Conservation (phyloP, 2,888 invertebrate species). For the Drosophila silvestris region DNA sequence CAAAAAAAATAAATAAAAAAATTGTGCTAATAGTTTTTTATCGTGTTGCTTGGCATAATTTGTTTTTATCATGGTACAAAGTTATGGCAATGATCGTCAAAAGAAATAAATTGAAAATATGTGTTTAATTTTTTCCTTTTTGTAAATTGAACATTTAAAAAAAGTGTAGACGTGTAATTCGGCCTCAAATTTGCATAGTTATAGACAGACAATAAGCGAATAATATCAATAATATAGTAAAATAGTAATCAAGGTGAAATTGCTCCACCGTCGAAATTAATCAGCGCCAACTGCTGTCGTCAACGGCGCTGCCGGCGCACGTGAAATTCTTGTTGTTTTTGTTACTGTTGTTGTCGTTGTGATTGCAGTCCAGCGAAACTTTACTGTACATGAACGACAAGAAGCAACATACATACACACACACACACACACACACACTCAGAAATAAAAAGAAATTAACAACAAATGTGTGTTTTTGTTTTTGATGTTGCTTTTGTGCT, state of each 20-base stretch:
- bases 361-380: slow-evolving; percentile 18
- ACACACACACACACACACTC: not conserved
- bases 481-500: slow-evolving; percentile 27
- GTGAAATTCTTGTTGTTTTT: slow-evolving; percentile 19
- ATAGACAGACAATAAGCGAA: not conserved
- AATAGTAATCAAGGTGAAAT: slow-evolving; percentile 38
- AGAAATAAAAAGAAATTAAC: slow-evolving; percentile 12
- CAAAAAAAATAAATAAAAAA: not conserved
- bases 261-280: slow-evolving; percentile 29
- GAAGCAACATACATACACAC: slow-evolving; percentile 9
- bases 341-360: slow-evolving; percentile 13
- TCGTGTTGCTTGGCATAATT: not conserved
- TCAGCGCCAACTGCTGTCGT: slow-evolving; percentile 22
- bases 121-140: not conserved
- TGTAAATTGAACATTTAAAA: too few relatives aligned
- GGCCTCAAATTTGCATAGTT: not conserved
- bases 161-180: not conserved
- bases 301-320: slow-evolving; percentile 19
- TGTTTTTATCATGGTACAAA: not conserved
- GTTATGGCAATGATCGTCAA: not conserved
- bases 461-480: slow-evolving; percentile 27
- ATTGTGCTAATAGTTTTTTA: not conserved
- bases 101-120: not conserved
- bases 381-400: slow-evolving; percentile 49
- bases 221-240: not conserved